Percentiles rank a stretch among this genome's conserved stretches.
Conservation (phyloP, 2,797 vertebrate genomes). For the Myotis myotis region DNA sequence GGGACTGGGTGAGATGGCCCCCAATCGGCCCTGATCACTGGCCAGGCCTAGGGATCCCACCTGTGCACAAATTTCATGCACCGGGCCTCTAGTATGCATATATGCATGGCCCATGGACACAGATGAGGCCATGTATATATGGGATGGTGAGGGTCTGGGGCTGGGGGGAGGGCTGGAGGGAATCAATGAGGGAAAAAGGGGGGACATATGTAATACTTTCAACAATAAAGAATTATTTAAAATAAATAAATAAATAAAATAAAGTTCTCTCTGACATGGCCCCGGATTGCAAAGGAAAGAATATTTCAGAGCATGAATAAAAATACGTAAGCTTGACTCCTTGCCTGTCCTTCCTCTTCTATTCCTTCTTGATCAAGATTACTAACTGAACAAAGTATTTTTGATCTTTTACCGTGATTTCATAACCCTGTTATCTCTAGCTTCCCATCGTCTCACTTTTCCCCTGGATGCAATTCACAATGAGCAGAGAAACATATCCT, state of each 20-base stretch:
- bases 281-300: not conserved
- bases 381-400: not conserved
- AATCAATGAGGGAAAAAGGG: too few relatives aligned
- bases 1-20: too few relatives aligned
- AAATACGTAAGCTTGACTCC: not conserved
- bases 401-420: constrained; percentile 55
- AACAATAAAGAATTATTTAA: too few relatives aligned
- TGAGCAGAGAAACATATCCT: not conserved
- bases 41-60: too few relatives aligned
- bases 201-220: too few relatives aligned
- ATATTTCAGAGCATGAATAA: not conserved
- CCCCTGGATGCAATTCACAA: constrained; percentile 46
- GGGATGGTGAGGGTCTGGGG: too few relatives aligned
- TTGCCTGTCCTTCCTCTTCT: not conserved
- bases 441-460: constrained; percentile 59
- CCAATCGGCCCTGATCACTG: too few relatives aligned
- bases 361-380: not conserved
- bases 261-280: not conserved
- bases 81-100: too few relatives aligned
- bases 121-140: too few relatives aligned
- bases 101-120: too few relatives aligned
- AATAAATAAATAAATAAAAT: not conserved
- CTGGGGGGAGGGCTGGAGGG: too few relatives aligned
- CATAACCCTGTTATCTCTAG: constrained; percentile 38
- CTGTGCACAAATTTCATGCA: too few relatives aligned